Base-by-base conservation (phyloP, 2,797 vertebrate genomes). In the Malurus splendens region DNA sequence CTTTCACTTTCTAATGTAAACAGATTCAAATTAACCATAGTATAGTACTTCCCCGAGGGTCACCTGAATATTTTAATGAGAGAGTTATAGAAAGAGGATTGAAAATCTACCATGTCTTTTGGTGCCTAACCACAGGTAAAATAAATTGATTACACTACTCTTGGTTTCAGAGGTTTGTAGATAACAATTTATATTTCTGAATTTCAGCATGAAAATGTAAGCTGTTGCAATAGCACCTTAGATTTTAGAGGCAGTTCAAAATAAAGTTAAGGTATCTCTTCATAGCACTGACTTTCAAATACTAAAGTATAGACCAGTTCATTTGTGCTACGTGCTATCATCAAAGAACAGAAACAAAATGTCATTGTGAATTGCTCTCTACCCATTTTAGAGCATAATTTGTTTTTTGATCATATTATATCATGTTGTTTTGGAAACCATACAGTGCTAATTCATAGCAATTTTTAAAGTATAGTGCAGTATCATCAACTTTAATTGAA, bases 1-100 rank as follows among this genome's bases (percentile, higher is more conserved):
- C 82, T 96, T 96, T 92, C 80, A 72, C 87, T 96, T 97, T 93
- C 86, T 76, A 76, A 93, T 89, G 89, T 96, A 96, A 97, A 95
- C 92, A 96, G 90, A 67, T 91, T 93, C 91, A 93, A 65, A 90
- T 86, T 86, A 92, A 55, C 65, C 87, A 84, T 86, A 90, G 45
- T 76, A 52, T 72, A 93, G 79, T 73, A 68, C 85, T 93, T 94
- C 87, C 78, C 90, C 25, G 73, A 62, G 89, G 91, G 39, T 47
- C 52, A 82, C 92, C 83, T 96, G 94, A 93, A 94, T 96, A 93
- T 97, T 96, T 96, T 93, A 96, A 92, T 82, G 90, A 87, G 82
- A 92, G 10, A 79, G 57, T 54, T 24, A 39, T 33, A 91, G 68
- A 77, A 91, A 47, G 62, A 94, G 73, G 77, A 87, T 80, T 89